Evolutionary conservation across 2,113 vertebrate genomes (phyloP), one percentile per base, ranked within the genome.

Genomic region (Typhlomys cinereus): DNA sequence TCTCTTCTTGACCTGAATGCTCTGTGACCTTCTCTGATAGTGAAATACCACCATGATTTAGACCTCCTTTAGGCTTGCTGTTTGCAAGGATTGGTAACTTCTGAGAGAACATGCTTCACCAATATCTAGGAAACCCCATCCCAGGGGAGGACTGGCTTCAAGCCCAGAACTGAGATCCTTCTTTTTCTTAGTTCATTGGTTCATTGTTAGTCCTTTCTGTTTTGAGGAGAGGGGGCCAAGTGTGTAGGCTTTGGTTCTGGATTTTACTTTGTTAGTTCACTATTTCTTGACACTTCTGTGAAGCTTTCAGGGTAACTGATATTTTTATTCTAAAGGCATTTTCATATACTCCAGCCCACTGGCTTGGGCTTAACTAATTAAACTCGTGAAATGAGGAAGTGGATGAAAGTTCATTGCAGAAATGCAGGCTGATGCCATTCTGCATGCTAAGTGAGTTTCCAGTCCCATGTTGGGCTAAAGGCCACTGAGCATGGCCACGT

Each of bases 391-490:
- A 97, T 44, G 81, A 97, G 95, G 93, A 97, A 97, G 90, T 96
- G 94, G 90, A 96, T 98, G 96, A 98, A 98, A 97, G 97, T 98
- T 98, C 97, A 97, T 97, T 97, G 94, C 96, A 97, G 89, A 98
- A 96, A 90, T 96, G 83, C 67, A 82, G 64, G 83, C 94, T 96
- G 95, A 85, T 88, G 92, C 62, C 46, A 96, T 90, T 96, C 85
- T 93, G 95, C 96, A 97, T 98, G 94, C 95, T 97, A 98, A 98
- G 92, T 97, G 97, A 97, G 94, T 85, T 97, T 96, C 96, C 88
- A 95, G 95, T 95, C 41, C 89, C 85, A 96, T 93, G 95, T 89
- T 97, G 96, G 89, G 76, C 93, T 93, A 93, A 94, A 94, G 90
- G 95, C 86, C 88, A 96, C 95, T 86, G 79, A 94, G 95, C 91